Evolutionary conservation across 2,797 vertebrate genomes (phyloP).

Genomic region (Orientallactaga sibirica): DNA sequence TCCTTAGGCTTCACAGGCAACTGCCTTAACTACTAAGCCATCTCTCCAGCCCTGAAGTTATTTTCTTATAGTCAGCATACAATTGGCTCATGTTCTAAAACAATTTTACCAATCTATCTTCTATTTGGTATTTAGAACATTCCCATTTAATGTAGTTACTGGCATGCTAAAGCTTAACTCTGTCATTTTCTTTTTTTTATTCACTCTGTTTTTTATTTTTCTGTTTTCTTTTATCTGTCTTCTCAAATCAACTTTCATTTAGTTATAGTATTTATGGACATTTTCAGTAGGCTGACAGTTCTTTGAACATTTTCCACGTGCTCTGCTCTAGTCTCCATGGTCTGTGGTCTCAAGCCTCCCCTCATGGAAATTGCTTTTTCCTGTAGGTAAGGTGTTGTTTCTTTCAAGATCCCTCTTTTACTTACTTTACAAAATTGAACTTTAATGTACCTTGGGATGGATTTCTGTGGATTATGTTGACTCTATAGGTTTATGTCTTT

Average conservation of each 20-base stretch:
- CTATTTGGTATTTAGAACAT: not conserved
- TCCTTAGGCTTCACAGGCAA: no score
- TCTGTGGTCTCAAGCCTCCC: not conserved
- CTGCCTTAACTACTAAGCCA: no score
- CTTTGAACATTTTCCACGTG: not conserved
- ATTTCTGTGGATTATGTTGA: not conserved
- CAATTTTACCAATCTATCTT: not conserved
- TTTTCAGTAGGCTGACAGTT: not conserved
- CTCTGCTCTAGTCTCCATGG: not conserved
- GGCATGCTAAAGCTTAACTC: not conserved
- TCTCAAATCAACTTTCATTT: slow-evolving; percentile 17
- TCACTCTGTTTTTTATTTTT: not conserved
- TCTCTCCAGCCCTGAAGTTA: no score
- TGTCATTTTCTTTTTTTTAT: slow-evolving; percentile 16
- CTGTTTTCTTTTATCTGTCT: not conserved
- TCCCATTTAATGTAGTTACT: not conserved
- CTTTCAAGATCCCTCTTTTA: not conserved
- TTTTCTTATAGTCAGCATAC: not conserved
- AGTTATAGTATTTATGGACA: not conserved
- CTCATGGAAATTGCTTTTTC: not conserved
- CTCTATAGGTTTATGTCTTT: not conserved
- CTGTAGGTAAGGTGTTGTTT: not conserved
- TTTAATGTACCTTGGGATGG: not conserved
- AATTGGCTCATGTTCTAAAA: not conserved
- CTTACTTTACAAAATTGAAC: not conserved